phyloP scores from a whole-genome alignment of 2,888 invertebrate genomes.

The Lochmaea crataegi region DNA sequence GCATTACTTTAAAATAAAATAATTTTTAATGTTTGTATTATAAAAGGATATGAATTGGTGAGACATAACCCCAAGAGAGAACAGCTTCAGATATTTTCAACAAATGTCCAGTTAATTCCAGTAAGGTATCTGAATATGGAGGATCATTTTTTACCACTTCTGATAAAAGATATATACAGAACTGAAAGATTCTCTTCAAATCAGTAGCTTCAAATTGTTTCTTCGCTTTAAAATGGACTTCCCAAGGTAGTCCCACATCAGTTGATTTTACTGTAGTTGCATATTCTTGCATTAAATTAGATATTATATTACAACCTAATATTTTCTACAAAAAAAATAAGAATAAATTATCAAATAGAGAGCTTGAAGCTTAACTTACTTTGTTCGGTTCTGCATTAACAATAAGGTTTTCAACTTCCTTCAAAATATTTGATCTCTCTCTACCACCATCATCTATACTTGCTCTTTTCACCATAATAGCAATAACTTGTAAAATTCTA shows the following conservation, averaged over 20 bases:
- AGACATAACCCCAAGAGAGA: slow-evolving; percentile 85
- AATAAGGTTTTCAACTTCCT: slow-evolving; percentile 82
- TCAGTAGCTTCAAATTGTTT: slow-evolving; percentile 85
- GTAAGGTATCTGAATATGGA: slow-evolving; percentile 66
- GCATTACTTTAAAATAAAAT: no score
- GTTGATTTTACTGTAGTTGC: slow-evolving; percentile 86
- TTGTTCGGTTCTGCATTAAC: slow-evolving; percentile 73
- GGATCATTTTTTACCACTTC: slow-evolving; percentile 69
- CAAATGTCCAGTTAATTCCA: slow-evolving; percentile 75
- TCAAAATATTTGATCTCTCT: slow-evolving; percentile 75
- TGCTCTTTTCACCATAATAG: slow-evolving; percentile 88
- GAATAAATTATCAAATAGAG: not conserved
- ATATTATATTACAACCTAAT: slow-evolving; percentile 85
- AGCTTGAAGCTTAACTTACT: slow-evolving; percentile 55
- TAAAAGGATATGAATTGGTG: slow-evolving; percentile 66
- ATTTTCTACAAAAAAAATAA: slow-evolving; percentile 73
- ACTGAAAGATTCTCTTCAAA: slow-evolving; percentile 83
- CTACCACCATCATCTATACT: slow-evolving; percentile 80
- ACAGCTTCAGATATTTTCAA: slow-evolving; percentile 83
- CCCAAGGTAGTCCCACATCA: slow-evolving; percentile 90
- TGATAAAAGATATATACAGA: slow-evolving; percentile 73
- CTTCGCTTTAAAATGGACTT: slow-evolving; percentile 86
- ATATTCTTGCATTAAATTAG: slow-evolving; percentile 89
- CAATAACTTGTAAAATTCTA: slow-evolving; percentile 79
- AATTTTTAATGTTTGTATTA: slow-evolving; percentile 11